phyloP scores from a whole-genome alignment of 2,888 invertebrate species.

The Dicyrtoma fusca region DNA sequence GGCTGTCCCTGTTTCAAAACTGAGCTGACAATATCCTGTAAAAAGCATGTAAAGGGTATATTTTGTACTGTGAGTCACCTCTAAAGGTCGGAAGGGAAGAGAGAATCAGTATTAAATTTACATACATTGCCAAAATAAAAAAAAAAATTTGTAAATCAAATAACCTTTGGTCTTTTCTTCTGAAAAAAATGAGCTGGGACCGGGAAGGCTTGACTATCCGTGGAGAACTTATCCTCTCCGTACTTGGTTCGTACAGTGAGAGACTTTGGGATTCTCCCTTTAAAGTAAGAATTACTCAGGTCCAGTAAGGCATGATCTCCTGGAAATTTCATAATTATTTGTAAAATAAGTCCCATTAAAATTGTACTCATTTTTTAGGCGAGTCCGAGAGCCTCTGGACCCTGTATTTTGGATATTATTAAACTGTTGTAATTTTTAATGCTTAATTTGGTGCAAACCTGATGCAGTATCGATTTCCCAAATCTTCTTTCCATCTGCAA shows the following conservation, averaged over 20 bases:
- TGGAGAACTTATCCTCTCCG: conserved; percentile 7
- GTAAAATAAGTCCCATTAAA: neutral
- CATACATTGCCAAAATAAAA: no score
- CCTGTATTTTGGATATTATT: no score
- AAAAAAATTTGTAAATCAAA: no score
- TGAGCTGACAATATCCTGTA: neutral
- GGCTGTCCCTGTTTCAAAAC: neutral
- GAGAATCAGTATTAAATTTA: no score
- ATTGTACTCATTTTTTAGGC: neutral
- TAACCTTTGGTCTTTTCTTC: neutral
- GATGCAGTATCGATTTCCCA: conserved; percentile 21
- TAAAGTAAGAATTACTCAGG: conserved; percentile 11
- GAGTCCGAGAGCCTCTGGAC: no score
- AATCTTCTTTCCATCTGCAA: conserved; percentile 14
- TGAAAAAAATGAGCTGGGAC: conserved; percentile 4
- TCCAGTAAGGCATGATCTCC: conserved; percentile 24
- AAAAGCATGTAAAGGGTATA: no score
- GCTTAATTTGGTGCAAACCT: neutral
- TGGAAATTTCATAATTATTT: neutral
- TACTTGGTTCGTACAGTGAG: conserved; percentile 26
- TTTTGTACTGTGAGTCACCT: no score
- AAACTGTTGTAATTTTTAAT: neutral
- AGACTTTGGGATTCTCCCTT: neutral
- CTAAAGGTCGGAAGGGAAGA: no score
- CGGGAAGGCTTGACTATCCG: conserved; percentile 5